Base-by-base conservation (phyloP, 2,888 invertebrate genomes). In the Clanis bilineata region DNA sequence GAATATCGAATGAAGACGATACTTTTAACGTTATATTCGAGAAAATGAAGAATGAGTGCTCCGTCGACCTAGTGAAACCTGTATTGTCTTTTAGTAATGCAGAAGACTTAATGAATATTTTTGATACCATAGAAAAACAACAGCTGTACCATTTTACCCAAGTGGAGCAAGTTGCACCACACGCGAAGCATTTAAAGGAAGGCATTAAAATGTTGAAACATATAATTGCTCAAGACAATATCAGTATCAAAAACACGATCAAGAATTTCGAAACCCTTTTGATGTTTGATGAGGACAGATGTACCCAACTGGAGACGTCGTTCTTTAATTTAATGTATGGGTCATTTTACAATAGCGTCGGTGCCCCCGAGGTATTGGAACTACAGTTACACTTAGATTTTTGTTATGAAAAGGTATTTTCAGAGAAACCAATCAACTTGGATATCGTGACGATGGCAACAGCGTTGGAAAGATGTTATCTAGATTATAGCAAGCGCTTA, bases 91-190 rank as follows among this genome's bases (percentile, higher is more conserved):
- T 95, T 71, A 80, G 83, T 10, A 79, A 93, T 45, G 93, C 95
- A 0, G 69, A 80, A 21, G 93, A 95, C 62, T 78, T 95, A 51
- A 76, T 94, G 54, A 78, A 90, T 45, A 90, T 94, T 45, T 95
- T 95, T 66, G 83, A 92, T 59, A 88, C 90, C 32, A 93, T 94
- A 75, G 94, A 95, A 77, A 82, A 93, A 65, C 95, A 95, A 72
- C 94, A 95, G 74, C 79, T 95, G 58, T 93, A 94, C 76, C 93
- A 94, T 57, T 89, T 95, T 66, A 83, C 93, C 43, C 94, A 95
- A 69, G 90, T 94, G 2, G 93, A 93, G 65, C 93, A 93, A 63
- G 70, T 95, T 51, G 90, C 92, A 0, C 91, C 92, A 9, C 93
- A 93, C 21, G 82, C 93, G 56, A 90, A 90, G 38, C 88, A 83